Evolutionary conservation across 2,797 vertebrate genomes (phyloP), one percentile per base, ranked within the genome.

Genomic region (Cottoperca gobio): DNA sequence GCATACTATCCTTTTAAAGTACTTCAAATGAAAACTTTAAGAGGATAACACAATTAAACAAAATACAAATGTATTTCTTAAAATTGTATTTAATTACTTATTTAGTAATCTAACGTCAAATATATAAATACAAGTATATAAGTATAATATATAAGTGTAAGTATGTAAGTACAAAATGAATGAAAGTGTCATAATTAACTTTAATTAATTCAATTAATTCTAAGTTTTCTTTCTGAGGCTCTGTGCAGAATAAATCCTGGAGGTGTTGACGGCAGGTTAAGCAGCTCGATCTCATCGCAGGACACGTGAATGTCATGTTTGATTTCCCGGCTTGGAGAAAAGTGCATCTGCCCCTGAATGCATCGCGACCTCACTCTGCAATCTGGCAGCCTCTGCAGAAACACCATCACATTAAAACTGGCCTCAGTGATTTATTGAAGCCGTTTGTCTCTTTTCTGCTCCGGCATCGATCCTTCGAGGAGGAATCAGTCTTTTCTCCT

Each of bases 341-440:
- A 35, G 52, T 7, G 43, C 8, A 2, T 8, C 3, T 11, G 48
- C 40, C 42, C 46, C 54, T 53, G 53, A 63, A 63, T 1, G 31
- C 50, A 55, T 1, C 46, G 1, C 2, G 1, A 13, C 63, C 9
- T 26, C 17, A 39, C 14, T 19, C 52, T 33, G 52, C 6, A 5
- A 24, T n/a, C 55, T 55, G 49, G 12, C 62, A 35, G 42, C 69
- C 19, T 46, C 46, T 1, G 40, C 39, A 53, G 45, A 53, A 59
- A 59, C 53, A 13, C 28, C 63, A 65, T 60, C 46, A 21, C 62
- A 55, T 72, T 67, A 60, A 73, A 42, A 31, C n/a, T 4, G 50
- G 40, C 21, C 7, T 28, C 3, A 11, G n/a, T 45, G 76, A 67
- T 72, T 48, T 55, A 62, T 49, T 42, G 28, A 75, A 28, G 33